phyloP scores from a whole-genome alignment of 2,113 vertebrate genomes.

The Grus americana region DNA sequence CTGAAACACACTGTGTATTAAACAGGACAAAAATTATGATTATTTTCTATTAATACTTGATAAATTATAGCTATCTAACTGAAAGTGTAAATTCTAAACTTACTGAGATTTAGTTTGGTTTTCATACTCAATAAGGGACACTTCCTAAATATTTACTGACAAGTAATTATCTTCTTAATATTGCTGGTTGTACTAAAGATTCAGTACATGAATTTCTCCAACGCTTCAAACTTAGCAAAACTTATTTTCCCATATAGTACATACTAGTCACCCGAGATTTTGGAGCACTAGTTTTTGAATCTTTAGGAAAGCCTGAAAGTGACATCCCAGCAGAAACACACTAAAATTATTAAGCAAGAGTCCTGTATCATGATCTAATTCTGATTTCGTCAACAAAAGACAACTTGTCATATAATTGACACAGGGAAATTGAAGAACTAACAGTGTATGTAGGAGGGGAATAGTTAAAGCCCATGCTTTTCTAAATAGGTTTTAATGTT shows the following conservation, averaged over 20 bases:
- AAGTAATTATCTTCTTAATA: background rate
- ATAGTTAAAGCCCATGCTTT: background rate
- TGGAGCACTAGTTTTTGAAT: background rate
- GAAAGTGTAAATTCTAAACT: background rate
- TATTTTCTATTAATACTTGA: background rate
- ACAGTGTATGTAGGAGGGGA: too few species aligned
- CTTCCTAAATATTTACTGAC: background rate
- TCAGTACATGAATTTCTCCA: background rate
- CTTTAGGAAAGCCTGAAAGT: background rate
- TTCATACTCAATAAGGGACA: background rate
- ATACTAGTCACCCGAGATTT: background rate
- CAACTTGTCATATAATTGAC: background rate
- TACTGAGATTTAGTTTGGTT: background rate
- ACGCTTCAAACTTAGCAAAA: background rate
- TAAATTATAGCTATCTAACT: background rate
- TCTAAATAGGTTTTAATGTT: too few species aligned
- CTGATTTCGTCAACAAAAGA: background rate
- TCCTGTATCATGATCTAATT: background rate
- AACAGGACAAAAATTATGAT: background rate
- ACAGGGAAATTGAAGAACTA: background rate
- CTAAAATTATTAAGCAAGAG: background rate
- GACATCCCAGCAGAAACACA: background rate
- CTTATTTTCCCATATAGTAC: background rate
- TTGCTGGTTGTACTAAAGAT: background rate
- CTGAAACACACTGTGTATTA: background rate